Evolutionary conservation across 2,113 vertebrate species (phyloP), one percentile per base, ranked within the genome.

Genomic region (Phalacrocorax aristotelis): DNA sequence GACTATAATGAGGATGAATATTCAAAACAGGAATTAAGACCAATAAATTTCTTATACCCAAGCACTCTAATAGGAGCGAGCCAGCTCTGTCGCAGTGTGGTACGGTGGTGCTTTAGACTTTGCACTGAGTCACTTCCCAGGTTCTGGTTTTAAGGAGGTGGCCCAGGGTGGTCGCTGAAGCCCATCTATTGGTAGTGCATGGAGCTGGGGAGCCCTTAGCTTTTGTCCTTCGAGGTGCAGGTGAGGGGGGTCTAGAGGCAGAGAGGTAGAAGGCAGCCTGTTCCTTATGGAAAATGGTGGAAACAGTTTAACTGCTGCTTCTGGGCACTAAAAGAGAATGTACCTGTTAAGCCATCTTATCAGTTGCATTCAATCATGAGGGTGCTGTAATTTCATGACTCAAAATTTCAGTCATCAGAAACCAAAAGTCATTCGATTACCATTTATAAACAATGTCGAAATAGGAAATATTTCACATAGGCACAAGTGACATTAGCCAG

Each of bases 131-230:
- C 16, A 13, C 57, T 75, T 57, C 72, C 49, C 61, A 46, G 36
- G 18, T 46, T 60, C 38, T 51, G 16, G 42, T 52, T 75, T 54
- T 34, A 51, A 36, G 61, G 74, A 48, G 3, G 3, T 48, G 34
- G 42, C n/a, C 44, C 22, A 17, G 15, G 55, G 48, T 2, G 1
- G n/a, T 16, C 1, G 4, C 40, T 38, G 49, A 72, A 66, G 26
- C 44, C 78, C 1, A 0, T 36, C 77, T 36, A 0, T 7, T 15
- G 77, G 42, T 13, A 16, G 32, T 9, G 34, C 0, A 1, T 21
- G 72, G 36, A 15, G 32, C 27, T 57, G 17, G 48, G 46, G 12
- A 38, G 48, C 58, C 51, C 51, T 44, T 38, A 3, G 27, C 32
- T 38, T 49, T 54, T 1, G 2, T 62, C 54, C 66, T 51, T 52